Evolutionary conservation across 1,140 invertebrate genomes (phyloP).

Genomic region (Platorchestia sp.): DNA sequence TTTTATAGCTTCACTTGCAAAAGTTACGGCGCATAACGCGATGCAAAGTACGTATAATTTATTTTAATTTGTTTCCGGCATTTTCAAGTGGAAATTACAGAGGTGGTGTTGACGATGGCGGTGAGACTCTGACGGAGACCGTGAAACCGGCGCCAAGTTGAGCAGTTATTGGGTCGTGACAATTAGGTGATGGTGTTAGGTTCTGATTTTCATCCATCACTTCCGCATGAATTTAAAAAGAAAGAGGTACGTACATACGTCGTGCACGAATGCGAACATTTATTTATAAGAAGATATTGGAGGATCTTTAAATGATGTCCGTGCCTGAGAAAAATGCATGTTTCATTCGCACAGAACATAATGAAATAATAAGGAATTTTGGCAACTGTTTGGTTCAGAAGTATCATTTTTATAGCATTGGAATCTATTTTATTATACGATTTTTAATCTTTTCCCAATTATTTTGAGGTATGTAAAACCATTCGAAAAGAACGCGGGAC

Average conservation of each 20-base stretch:
- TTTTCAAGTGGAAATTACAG: neutral
- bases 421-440: no score
- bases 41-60: neutral
- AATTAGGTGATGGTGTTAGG: neutral
- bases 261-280: neutral
- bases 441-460: no score
- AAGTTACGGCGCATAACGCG: neutral
- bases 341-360: no score
- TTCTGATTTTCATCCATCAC: neutral
- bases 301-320: neutral
- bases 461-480: no score
- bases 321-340: neutral
- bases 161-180: neutral
- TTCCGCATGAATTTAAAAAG: neutral
- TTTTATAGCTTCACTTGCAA: neutral
- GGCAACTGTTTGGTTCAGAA: no score
- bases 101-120: neutral
- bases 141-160: neutral
- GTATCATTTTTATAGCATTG: no score
- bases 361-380: neutral
- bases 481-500: no score
- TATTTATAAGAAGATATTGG: neutral
- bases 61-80: neutral
- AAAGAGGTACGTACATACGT: neutral
- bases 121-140: neutral